Percentiles rank a stretch among this genome's conserved stretches.
phyloP scores from a whole-genome alignment of 2,113 vertebrate genomes.

The Cathartes aura region DNA sequence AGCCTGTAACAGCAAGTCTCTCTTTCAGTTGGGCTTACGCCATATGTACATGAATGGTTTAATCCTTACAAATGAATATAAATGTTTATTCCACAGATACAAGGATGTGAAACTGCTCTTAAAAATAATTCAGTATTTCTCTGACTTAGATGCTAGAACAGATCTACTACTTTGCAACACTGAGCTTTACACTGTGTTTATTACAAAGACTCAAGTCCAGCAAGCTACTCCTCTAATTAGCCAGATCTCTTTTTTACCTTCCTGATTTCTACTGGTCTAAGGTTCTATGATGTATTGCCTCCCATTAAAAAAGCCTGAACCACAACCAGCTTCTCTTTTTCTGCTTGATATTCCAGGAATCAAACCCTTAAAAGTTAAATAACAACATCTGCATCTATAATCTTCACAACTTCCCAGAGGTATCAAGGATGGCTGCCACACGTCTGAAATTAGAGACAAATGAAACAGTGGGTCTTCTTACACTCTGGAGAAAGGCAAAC shows the following conservation, averaged over 20 bases:
- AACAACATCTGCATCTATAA: not conserved
- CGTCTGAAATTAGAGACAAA: slow-evolving; percentile 13
- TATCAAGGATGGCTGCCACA: slow-evolving; percentile 34
- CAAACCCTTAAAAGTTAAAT: not conserved
- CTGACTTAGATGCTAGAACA: not conserved
- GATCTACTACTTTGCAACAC: not conserved
- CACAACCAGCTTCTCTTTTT: not conserved
- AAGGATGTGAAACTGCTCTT: not conserved
- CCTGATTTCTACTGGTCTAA: not conserved
- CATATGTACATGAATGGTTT: not conserved
- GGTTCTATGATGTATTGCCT: not conserved
- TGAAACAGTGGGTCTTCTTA: not conserved
- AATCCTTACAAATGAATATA: not conserved
- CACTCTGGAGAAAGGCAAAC: not conserved
- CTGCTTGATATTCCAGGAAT: not conserved
- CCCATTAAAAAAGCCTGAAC: not conserved
- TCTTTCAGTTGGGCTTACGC: not conserved
- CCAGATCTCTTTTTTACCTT: not conserved
- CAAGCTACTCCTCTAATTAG: not conserved
- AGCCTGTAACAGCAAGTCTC: not conserved
- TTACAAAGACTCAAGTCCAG: not conserved
- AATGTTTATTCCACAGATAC: not conserved
- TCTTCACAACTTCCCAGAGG: not conserved
- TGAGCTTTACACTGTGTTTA: not conserved
- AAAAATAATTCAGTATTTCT: not conserved